Percentiles rank a stretch among this genome's conserved stretches.
Conservation (phyloP, 2,797 vertebrate genomes). For the Trichosurus vulpecula region DNA sequence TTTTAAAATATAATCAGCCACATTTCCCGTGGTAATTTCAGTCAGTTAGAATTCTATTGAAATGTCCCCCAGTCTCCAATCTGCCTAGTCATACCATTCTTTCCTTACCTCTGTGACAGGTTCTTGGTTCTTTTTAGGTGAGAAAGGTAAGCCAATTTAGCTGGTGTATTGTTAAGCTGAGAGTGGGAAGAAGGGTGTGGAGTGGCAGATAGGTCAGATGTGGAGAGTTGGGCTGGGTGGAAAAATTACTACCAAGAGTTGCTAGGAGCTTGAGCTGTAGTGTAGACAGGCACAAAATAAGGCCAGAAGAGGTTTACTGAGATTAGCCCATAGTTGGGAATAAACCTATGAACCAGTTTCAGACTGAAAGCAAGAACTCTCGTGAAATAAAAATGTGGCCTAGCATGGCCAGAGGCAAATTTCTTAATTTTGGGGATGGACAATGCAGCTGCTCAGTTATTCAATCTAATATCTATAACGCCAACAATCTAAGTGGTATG, state of each 20-base stretch:
- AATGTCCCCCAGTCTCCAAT: constrained; percentile 6
- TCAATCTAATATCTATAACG: background rate
- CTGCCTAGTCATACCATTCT: background rate
- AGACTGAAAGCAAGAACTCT: background rate
- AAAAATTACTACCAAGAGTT: background rate
- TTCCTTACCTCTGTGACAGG: constrained; percentile 4
- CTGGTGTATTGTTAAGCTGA: background rate
- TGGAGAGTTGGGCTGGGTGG: background rate
- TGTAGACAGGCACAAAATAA: constrained; percentile 5
- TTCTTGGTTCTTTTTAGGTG: background rate
- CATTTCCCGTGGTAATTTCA: constrained; percentile 54
- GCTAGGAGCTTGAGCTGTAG: background rate
- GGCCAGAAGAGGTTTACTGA: background rate
- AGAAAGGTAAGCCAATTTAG: background rate
- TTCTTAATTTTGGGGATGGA: background rate
- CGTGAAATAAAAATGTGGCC: background rate
- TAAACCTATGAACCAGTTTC: too few relatives aligned
- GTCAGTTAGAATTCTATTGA: constrained; percentile 35
- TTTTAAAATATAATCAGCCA: constrained; percentile 58
- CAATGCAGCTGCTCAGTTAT: background rate
- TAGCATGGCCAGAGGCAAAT: background rate
- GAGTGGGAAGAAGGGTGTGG: background rate
- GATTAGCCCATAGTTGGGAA: background rate
- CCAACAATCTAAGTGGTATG: background rate
- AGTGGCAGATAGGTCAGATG: background rate